Evolutionary conservation across 2,113 vertebrate genomes (phyloP), one percentile per base, ranked within the genome.

Genomic region (Thryonomys swinderianus): DNA sequence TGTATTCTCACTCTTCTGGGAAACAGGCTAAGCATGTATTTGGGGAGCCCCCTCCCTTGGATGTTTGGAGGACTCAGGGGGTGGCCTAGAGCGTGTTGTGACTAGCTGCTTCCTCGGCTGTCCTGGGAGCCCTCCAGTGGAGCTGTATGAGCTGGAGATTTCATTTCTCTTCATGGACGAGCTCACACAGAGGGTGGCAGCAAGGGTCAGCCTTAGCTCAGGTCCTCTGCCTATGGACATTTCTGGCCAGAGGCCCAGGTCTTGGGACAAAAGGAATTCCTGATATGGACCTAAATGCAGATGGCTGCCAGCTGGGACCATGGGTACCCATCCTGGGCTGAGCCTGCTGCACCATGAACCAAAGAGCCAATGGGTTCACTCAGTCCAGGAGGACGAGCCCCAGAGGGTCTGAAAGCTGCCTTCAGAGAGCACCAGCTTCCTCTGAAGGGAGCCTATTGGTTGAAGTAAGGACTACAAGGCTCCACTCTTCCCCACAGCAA

Each of bases 11-110:
- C 95, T 97, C 37, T 98, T 98, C 83, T 98, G 98, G 30, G 48
- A 57, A 25, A 11, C 18, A 7, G 25, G 13, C 71, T 18, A 6
- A 45, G 30, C 42, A 3, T 21, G 17, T 21, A 74, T 10, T 14
- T 10, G 14, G 11, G 40, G 27, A 45, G 34, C 7, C 25, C 7
- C 34, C 66, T 57, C 14, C 8, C 25, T 23, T 34, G 37, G 45
- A 40, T 30, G 20, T 34, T 32, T 99, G 45, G 98, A 83, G 32
- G 95, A 98, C 82, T 98, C 97, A 55, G 99, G 98, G 0, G 99
- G 99, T 1, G 98, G 99, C 97, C 98, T 98, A n/a, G 98, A 97
- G 37, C 98, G 98, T 69, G 99, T 99, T 0, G 99, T 99, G 0
- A 97, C 98, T 0, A 98, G 98, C 73, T 98, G 11, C 40, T 2